Base-by-base conservation (phyloP, 2,797 vertebrate species). In the Triplophysa bombifrons region DNA sequence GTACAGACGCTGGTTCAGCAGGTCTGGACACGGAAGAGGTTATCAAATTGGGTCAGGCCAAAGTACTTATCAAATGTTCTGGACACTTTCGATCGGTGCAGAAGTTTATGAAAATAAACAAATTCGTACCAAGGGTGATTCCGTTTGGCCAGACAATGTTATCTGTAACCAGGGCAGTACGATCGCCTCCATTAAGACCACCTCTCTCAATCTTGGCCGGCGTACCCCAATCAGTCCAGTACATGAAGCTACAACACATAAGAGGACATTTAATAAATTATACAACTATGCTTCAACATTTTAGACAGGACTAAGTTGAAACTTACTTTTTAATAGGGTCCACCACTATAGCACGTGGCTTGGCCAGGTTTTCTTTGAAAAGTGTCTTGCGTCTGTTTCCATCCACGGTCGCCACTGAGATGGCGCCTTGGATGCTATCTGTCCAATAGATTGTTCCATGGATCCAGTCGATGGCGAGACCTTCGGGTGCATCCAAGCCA, bases 221-320 rank as follows among this genome's bases (percentile, higher is more conserved):
- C n/a, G 80, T 91, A 0, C 96, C 96, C 96, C 96, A 98, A 81
- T 98, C 96, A 0, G 96, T 95, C 96, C 96, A 98, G 86, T 95
- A 98, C 86, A 97, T 85, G 84, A 96, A 98, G 87, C 96, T 98
- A 84, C 5, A 82, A 74, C 12, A 76, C 19, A 71, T 67, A 2
- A 53, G 22, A 38, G 13, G 44, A 44, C 0, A 74, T 53, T n/a
- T n/a, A 19, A 72, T 27, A 38, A 1, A 60, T 27, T 25, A 44
- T 67, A 68, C 20, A 38, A n/a, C 27, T 66, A 38, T 38, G 4
- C 9, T 38, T 20, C 19, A 64, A 64, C 56, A 19, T 20, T 41
- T 55, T 2, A 7, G 16, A 55, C 16, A 20, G 19, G 51, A 8
- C 19, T 48, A 13, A 48, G 46, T 48, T 48, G 13, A 4, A 12